Base-by-base conservation (phyloP, 2,113 vertebrate species). In the Propithecus coquereli region DNA sequence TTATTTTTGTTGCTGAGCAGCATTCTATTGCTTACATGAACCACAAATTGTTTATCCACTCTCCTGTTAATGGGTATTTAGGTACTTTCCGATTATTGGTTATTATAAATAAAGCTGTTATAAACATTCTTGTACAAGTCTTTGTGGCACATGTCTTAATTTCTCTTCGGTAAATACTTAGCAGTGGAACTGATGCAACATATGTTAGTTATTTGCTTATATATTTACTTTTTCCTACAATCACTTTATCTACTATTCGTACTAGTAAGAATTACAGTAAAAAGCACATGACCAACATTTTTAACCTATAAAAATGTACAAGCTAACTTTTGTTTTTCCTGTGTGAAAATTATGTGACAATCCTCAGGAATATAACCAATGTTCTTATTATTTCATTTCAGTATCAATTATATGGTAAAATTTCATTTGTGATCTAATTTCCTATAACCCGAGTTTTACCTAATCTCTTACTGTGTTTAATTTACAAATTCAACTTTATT, bases 91-190 rank as follows among this genome's bases (percentile, higher is more conserved):
- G 79, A 85, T 34, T 30, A 54, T 16, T 45, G 37, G 8, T 79
- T 82, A 76, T 81, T 52, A 57, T 84, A 13, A 84, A 84, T 43
- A 71, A 97, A 84, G 11, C 57, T 80, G 9, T 91, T 54, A 95
- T 12, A 65, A 54, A 47, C 16, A 63, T 47, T 77, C 23, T 74
- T 87, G 13, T 2, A 76, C 22, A 76, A 73, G 40, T 73, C 1
- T 73, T 74, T 85, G 40, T 45, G 34, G 52, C 6, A 61, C 4
- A 18, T 17, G 22, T 40, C 32, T 91, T 90, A 76, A 73, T 89
- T 40, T 86, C 22, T 91, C 50, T 80, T 40, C 8, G 45, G 59
- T 54, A 90, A 71, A 59, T 85, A 95, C 2, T 25, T 81, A 68
- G 18, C 3, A 81, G 12, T 74, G 4, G 9, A 83, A 80, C 32